phyloP scores from a whole-genome alignment of 2,888 invertebrate genomes.

The Xestia rhomboidea region DNA sequence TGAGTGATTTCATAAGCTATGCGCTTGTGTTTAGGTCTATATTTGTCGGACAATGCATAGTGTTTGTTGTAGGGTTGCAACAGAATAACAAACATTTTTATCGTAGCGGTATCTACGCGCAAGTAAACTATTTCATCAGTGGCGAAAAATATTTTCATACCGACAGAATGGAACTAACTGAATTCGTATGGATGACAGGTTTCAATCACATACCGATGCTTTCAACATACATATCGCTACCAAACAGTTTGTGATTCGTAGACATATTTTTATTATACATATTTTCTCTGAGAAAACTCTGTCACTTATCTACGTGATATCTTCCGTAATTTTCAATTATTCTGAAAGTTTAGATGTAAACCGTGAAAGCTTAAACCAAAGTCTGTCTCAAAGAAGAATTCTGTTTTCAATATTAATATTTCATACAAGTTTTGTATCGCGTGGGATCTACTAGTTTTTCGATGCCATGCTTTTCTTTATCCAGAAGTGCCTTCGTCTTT shows the following conservation, averaged over 20 bases:
- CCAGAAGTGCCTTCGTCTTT: background rate
- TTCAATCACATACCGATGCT: background rate
- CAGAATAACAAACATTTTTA: conserved; percentile 34
- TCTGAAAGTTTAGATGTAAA: no score
- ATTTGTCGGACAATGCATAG: conserved; percentile 65
- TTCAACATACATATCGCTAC: background rate
- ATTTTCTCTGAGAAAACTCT: background rate
- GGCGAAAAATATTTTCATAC: background rate
- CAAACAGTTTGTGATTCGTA: background rate
- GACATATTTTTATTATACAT: background rate
- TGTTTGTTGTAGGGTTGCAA: conserved; percentile 59
- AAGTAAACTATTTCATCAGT: conserved; percentile 2
- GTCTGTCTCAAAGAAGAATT: no score
- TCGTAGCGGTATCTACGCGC: background rate
- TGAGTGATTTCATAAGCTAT: conserved; percentile 78
- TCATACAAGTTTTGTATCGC: no score
- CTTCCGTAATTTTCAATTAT: no score
- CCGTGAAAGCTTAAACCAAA: no score
- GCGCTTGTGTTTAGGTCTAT: conserved; percentile 72
- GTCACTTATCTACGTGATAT: no score
- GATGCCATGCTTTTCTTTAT: background rate
- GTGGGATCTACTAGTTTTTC: background rate
- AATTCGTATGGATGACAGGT: background rate
- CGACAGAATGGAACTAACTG: background rate
- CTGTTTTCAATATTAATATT: no score